Evolutionary conservation across 2,113 vertebrate species (phyloP), one percentile per base, ranked within the genome.

Genomic region (Eublepharis macularius): DNA sequence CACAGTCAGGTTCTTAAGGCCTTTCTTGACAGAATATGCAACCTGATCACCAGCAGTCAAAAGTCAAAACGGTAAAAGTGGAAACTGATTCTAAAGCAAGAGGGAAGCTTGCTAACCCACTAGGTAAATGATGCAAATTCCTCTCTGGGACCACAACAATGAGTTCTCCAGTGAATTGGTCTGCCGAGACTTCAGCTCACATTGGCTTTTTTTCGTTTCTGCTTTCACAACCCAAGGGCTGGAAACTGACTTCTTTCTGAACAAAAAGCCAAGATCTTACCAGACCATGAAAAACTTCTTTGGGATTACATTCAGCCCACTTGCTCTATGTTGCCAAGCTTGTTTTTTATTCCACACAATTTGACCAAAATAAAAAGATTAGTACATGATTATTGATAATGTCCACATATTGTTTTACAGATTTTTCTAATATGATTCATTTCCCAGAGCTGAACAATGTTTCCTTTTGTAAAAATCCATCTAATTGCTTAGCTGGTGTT

Each of bases 401-500:
- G 36, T 11, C 69, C 63, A 84, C n/a, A 54, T 14, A 66, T 41
- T 69, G 63, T 68, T 75, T 13, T 19, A 83, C 17, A n/a, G 41
- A 14, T 84, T 66, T 77, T 69, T 32, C 47, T 54, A 51, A 54
- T n/a, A 17, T 54, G 24, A 68, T 74, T 14, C 57, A 47, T 69
- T 57, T n/a, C 19, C 11, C 34, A 54, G 49, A n/a, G 16, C 36
- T 78, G 34, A 4, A 76, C 34, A 57, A 41, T 41, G 47, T n/a
- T 84, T 32, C 39, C 45, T 78, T 84, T 54, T 78, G 41, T 69
- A 43, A 43, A 74, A 39, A 57, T 82, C 49, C 49, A 82, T n/a
- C 34, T 86, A 85, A 45, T 87, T 75, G 72, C 80, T 92, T 86
- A 86, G 81, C 34, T 84, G 79, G 6, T 16, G 81, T 90, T 92